phyloP scores from a whole-genome alignment of 1,140 invertebrate genomes.

The Drosophila sproati region DNA sequence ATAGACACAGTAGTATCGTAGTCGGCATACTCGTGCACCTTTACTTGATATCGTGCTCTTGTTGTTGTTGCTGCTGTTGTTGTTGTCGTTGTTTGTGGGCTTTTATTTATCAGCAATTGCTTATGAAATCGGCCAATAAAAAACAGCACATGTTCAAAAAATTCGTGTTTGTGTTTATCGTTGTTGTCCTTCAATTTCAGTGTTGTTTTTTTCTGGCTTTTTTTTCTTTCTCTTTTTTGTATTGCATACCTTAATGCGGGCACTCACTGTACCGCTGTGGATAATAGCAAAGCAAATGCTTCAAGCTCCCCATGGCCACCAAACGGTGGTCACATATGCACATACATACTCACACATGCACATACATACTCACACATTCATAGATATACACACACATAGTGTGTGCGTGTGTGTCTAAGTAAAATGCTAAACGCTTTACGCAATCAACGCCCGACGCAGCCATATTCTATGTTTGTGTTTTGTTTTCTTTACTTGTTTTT shows the following conservation, averaged over 20 bases:
- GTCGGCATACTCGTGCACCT: too few species aligned
- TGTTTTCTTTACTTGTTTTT: conserved; percentile 7
- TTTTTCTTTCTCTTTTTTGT: conserved; percentile 43
- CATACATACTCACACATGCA: not conserved
- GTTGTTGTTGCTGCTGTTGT: not conserved
- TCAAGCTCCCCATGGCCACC: too few species aligned
- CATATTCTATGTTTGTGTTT: conserved; percentile 24
- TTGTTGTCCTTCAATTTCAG: conserved; percentile 42
- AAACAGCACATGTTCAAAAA: conserved; percentile 11
- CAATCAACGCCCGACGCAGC: conserved; percentile 52
- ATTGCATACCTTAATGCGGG: conserved; percentile 62
- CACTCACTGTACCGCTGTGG: conserved; percentile 7
- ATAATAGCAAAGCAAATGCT: conserved; percentile 9
- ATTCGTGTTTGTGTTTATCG: conserved; percentile 12
- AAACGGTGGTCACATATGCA: too few species aligned
- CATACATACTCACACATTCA: not conserved
- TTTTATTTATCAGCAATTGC: conserved; percentile 28
- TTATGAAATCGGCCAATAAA: conserved; percentile 37
- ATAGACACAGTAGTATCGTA: too few species aligned
- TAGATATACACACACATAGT: not conserved
- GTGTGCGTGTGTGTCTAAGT: conserved; percentile 29
- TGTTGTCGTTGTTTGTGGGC: not conserved
- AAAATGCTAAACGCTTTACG: conserved; percentile 52
- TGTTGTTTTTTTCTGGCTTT: not conserved
- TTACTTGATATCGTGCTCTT: not conserved